Conservation (phyloP, 2,797 vertebrate species). For the Tinamus major region DNA sequence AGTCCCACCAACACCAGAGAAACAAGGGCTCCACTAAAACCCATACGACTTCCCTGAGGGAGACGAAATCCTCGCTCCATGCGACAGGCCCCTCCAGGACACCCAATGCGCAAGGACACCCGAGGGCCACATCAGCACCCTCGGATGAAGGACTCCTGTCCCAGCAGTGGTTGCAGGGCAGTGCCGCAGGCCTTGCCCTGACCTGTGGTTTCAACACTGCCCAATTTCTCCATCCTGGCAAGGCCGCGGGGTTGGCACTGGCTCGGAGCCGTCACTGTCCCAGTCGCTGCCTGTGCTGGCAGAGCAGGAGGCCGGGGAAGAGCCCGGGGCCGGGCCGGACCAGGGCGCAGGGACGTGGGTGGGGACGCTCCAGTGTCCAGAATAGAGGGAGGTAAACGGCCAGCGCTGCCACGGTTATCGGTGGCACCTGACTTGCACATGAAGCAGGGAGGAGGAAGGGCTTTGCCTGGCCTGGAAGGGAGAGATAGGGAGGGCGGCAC, state of each 20-base stretch:
- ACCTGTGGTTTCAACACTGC: neutral
- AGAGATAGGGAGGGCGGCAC: constrained; percentile 8
- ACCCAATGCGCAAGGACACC: too few species aligned
- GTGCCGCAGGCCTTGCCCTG: neutral
- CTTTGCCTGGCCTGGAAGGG: constrained; percentile 13
- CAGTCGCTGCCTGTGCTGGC: fast-evolving
- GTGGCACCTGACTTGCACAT: fast-evolving
- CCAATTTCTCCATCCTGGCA: neutral
- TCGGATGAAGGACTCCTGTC: neutral
- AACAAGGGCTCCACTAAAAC: neutral
- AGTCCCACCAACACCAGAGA: neutral
- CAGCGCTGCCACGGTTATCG: neutral
- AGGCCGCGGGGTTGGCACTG: neutral
- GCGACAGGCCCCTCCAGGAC: too few species aligned
- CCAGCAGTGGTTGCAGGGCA: neutral
- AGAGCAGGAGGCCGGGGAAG: neutral
- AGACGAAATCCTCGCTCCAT: neutral
- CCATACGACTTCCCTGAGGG: neutral
- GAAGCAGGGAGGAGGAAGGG: neutral
- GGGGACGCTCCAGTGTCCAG: neutral
- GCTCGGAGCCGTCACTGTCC: neutral
- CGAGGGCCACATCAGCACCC: neutral
- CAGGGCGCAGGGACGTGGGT: neutral
- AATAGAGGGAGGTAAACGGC: constrained; percentile 6
- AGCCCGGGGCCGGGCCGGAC: neutral